phyloP scores from a whole-genome alignment of 2,888 invertebrate genomes.

The Cephus sareptanus region DNA sequence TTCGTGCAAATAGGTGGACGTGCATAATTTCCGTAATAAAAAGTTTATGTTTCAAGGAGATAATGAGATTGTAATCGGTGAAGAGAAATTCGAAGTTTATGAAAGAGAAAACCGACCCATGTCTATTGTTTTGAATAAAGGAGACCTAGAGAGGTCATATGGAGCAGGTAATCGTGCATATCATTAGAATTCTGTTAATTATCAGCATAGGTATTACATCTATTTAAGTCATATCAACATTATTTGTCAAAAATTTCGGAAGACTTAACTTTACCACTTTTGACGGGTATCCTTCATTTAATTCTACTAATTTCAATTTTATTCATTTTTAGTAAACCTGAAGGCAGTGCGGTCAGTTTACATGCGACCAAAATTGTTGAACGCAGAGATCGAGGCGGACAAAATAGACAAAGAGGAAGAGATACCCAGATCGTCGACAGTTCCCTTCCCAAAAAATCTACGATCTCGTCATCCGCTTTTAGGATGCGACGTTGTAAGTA shows the following conservation, averaged over 20 bases:
- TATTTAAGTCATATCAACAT: too few relatives aligned
- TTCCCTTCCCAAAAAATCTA: constrained; percentile 31
- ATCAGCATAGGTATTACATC: too few relatives aligned
- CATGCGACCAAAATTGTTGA: constrained; percentile 18
- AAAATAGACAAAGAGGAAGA: background rate
- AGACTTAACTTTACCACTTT: background rate
- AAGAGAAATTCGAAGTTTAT: constrained; percentile 26
- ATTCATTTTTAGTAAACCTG: constrained; percentile 26
- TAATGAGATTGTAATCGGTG: constrained; percentile 33
- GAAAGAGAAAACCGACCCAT: constrained; percentile 20
- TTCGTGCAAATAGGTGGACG: constrained; percentile 7
- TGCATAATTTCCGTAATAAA: constrained; percentile 26
- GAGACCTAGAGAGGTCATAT: constrained; percentile 25
- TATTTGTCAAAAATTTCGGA: background rate
- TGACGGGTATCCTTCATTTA: background rate
- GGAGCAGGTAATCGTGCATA: constrained; percentile 29
- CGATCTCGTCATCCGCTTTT: constrained; percentile 27
- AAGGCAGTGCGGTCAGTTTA: constrained; percentile 24
- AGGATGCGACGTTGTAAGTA: background rate
- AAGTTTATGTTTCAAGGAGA: constrained; percentile 22
- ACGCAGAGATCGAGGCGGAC: background rate
- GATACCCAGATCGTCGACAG: background rate
- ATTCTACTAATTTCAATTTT: constrained; percentile 7
- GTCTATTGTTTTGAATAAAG: constrained; percentile 34
- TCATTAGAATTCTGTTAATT: too few relatives aligned